A percentile compares a stretch with the other conserved stretches of the same genome.
phyloP scores from a whole-genome alignment of 2,113 vertebrate genomes.

The Podiceps cristatus region DNA sequence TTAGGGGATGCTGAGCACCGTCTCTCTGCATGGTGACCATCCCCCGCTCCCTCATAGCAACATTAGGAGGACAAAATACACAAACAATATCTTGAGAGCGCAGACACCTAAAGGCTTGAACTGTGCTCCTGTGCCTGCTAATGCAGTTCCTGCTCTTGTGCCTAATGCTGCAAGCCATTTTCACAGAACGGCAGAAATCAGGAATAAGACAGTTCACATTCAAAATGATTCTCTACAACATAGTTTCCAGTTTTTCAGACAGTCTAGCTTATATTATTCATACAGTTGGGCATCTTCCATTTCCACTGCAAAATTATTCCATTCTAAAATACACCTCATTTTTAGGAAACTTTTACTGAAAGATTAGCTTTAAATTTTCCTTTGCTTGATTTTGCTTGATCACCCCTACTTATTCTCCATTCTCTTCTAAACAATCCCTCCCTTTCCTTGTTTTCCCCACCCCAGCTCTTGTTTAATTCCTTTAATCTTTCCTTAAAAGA shows the following conservation, averaged over 20 bases:
- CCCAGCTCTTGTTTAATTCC: slow-evolving; percentile 9
- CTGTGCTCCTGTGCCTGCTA: not conserved
- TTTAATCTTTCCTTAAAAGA: slow-evolving; percentile 64
- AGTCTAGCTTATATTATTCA: not conserved
- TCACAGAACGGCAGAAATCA: not conserved
- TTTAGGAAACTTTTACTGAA: not conserved
- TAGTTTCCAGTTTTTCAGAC: not conserved
- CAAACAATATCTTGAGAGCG: not conserved
- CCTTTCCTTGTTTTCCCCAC: not conserved
- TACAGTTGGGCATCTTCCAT: not conserved
- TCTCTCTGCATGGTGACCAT: not conserved
- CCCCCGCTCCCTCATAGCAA: not conserved
- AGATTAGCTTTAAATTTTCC: not conserved
- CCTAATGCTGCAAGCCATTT: not conserved
- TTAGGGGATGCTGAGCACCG: not conserved
- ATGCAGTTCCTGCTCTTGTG: not conserved
- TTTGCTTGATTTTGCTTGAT: not conserved
- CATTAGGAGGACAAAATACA: not conserved
- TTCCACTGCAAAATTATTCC: not conserved
- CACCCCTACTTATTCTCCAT: not conserved
- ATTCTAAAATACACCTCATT: not conserved
- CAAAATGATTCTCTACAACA: not conserved
- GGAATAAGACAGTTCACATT: not conserved
- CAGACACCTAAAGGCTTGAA: not conserved
- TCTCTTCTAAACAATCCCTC: not conserved